phyloP scores from a whole-genome alignment of 2,113 vertebrate genomes.

The Rhombomys opimus region DNA sequence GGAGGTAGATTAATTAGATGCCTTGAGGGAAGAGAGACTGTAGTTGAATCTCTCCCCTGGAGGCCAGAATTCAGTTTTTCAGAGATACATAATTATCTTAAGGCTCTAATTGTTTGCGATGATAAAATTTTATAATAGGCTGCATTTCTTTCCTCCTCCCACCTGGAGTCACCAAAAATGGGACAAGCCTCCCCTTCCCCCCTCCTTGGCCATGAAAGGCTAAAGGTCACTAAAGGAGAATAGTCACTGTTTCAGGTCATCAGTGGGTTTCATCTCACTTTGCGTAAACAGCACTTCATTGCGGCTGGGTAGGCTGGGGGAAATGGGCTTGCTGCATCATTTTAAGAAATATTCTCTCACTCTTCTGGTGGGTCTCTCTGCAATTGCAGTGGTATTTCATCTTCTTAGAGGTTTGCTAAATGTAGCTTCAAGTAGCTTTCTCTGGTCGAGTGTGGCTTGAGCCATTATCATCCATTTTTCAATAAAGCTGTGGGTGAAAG shows the following conservation, averaged over 20 bases:
- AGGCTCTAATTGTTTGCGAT: conserved; percentile 36
- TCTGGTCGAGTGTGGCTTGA: conserved; percentile 62
- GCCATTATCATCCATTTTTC: conserved; percentile 75
- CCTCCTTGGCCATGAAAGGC: conserved; percentile 11
- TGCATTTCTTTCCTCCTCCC: conserved; percentile 48
- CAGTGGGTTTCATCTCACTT: conserved; percentile 44
- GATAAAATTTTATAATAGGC: conserved; percentile 27
- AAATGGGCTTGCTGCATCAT: conserved; percentile 58
- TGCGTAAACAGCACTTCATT: conserved; percentile 61
- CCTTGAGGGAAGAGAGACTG: not conserved
- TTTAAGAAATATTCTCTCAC: conserved; percentile 64
- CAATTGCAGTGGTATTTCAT: conserved; percentile 75
- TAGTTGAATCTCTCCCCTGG: not conserved
- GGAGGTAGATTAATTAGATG: conserved; percentile 40
- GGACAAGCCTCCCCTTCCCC: not conserved
- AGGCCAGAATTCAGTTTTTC: conserved; percentile 46
- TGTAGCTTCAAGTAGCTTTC: conserved; percentile 70
- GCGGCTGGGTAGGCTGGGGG: conserved; percentile 19
- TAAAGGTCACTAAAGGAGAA: conserved; percentile 58
- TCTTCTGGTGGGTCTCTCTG: conserved; percentile 60
- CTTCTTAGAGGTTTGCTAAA: conserved; percentile 72
- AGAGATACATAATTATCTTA: conserved; percentile 41
- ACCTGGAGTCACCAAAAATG: conserved; percentile 21
- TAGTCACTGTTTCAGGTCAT: not conserved
- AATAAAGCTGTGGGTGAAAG: conserved; percentile 80